These are phyloP conservation scores for Mesorhabditis sp. DNA, from an alignment of 2,888 invertebrate genomes.

Conservation along the genomic window DNA sequence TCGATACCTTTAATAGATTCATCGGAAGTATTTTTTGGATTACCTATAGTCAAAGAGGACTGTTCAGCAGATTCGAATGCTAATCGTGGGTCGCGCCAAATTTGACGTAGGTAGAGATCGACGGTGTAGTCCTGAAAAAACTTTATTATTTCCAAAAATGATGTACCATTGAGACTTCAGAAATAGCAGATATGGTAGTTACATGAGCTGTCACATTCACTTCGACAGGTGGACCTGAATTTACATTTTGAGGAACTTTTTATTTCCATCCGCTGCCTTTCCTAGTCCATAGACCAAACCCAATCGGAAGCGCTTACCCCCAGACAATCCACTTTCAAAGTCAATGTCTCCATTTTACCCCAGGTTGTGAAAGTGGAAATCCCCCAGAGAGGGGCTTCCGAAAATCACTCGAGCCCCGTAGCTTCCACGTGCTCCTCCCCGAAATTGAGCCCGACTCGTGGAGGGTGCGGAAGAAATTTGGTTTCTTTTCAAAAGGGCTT, in stretches of 20 bases:
- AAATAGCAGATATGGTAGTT: constrained; percentile 57
- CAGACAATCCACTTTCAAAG: too few relatives aligned
- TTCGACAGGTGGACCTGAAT: constrained; percentile 53
- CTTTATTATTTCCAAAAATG: constrained; percentile 7
- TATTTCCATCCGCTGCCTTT: neutral
- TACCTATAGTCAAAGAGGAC: constrained; percentile 29
- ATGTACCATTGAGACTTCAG: constrained; percentile 57
- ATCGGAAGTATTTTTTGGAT: neutral
- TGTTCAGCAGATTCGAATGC: constrained; percentile 36
- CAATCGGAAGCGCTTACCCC: too few relatives aligned
- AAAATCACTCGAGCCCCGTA: too few relatives aligned
- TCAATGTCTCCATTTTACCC: too few relatives aligned
- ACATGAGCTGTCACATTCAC: constrained; percentile 56
- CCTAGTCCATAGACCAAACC: neutral
- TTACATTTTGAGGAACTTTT: neutral
- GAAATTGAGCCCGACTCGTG: too few relatives aligned
- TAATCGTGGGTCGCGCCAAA: constrained; percentile 54
- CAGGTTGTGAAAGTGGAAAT: too few relatives aligned
- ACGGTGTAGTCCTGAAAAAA: constrained; percentile 54
- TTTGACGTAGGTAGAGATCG: constrained; percentile 56
- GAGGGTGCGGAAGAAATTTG: too few relatives aligned
- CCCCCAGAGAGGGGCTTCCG: too few relatives aligned
- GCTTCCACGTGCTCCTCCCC: too few relatives aligned
- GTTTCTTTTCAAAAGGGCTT: too few relatives aligned
- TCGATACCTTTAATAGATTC: constrained; percentile 47